Conservation (phyloP, 2,797 vertebrate genomes). For the Balearica regulorum region DNA sequence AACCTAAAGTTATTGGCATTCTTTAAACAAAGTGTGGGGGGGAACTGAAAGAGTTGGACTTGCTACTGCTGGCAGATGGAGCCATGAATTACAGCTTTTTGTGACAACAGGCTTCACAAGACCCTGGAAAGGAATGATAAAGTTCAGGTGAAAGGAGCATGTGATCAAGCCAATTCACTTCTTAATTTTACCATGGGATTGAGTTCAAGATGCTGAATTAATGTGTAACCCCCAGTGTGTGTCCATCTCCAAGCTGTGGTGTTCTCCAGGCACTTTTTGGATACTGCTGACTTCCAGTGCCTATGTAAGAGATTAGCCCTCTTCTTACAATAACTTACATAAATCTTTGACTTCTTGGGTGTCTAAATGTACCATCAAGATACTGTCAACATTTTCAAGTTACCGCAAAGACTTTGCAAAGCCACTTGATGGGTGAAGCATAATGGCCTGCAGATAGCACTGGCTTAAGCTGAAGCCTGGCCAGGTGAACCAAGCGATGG, state of each 20-base stretch:
- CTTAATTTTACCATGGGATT: neutral
- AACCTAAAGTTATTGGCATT: neutral
- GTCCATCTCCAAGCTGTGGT: neutral
- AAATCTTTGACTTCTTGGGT: neutral
- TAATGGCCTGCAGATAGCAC: neutral
- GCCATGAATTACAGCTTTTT: neutral
- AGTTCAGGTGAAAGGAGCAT: neutral
- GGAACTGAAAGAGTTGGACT: neutral
- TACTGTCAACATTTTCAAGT: neutral
- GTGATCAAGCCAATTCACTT: neutral
- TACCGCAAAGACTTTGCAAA: neutral
- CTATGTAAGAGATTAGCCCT: neutral
- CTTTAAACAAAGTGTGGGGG: neutral
- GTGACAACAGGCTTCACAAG: neutral
- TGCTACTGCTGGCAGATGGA: accelerated
- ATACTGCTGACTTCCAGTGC: neutral
- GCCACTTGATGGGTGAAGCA: accelerated
- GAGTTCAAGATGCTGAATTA: neutral
- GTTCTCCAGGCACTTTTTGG: neutral
- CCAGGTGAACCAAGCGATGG: neutral
- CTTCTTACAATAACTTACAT: neutral
- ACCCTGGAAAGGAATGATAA: neutral
- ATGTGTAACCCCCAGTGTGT: neutral
- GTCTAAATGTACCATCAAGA: neutral
- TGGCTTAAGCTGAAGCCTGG: neutral